Base-by-base conservation (phyloP, 2,888 invertebrate genomes). In the Parnassius smintheus region DNA sequence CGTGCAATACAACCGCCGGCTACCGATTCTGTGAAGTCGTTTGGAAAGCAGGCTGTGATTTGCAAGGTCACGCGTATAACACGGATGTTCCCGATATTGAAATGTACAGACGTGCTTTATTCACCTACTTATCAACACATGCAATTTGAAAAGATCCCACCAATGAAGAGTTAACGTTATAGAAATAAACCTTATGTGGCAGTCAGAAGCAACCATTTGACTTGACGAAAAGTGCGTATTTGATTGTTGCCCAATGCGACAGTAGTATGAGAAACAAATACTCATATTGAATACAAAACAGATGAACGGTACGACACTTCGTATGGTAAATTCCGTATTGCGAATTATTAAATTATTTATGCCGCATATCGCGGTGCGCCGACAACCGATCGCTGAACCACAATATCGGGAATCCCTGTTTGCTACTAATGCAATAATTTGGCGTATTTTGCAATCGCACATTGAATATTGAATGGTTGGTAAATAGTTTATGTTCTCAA, bases 331-430 rank as follows among this genome's bases (percentile, higher is more conserved):
- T 91, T 90, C 86, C 83, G 90, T 91, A 91, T 90, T 83, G 91
- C 91, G 89, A 91, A 91, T 91, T 91, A 91, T 91, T 91, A 91
- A 91, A 91, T 91, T 90, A 91, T 91, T 91, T 90, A 91, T 91
- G 91, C 86, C 88, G 81, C 91, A 91, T 90, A 89, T 86, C 86
- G 84, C 84, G 83, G 83, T 82, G 83, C 78, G 79, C 80, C 80
- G 82, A 80, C 82, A 77, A 75, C 80, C 86, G 89, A 89, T 83
- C 90, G 83, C 89, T 85, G 86, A 86, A 89, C 91, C 90, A 87
- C 90, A 90, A 88, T 91, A 91, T 91, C 85, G 90, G 91, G 91
- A 91, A 91, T 91, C 91, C 91, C 91, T 86, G 86, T 86, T 88
- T 83, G 80, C 85, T 86, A 85, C 89, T 91, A 91, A 91, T 91